Conservation (phyloP, 2,113 vertebrate species). For the Festucalex cinctus region DNA sequence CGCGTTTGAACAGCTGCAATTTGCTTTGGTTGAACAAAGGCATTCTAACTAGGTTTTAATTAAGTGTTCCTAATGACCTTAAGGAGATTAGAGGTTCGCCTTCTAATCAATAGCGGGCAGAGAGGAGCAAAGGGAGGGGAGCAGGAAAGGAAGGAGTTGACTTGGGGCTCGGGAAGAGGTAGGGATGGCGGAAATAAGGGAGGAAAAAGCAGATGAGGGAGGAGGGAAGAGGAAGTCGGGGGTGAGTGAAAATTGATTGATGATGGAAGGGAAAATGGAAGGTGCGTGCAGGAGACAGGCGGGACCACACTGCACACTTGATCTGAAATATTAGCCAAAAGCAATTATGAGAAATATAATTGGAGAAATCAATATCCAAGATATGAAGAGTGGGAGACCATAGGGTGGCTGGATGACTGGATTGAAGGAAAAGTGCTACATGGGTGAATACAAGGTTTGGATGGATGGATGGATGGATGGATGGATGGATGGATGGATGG, state of each 20-base stretch:
- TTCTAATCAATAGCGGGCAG: constrained; percentile 94
- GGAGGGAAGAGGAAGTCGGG: constrained; percentile 5
- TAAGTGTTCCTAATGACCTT: constrained; percentile 98
- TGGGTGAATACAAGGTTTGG: background rate
- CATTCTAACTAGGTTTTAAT: constrained; percentile 96
- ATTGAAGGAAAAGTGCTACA: background rate
- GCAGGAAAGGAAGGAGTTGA: constrained; percentile 52
- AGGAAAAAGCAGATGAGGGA: constrained; percentile 13
- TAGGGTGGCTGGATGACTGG: constrained; percentile 1
- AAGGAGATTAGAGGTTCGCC: constrained; percentile 94
- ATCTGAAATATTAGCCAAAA: constrained; percentile 8
- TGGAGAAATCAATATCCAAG: constrained; percentile 1
- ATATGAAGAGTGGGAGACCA: background rate
- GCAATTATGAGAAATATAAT: constrained; percentile 10
- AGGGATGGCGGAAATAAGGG: constrained; percentile 22
- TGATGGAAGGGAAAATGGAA: background rate
- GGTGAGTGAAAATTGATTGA: background rate
- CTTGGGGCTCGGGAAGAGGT: constrained; percentile 58
- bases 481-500: background rate
- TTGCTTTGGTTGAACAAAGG: constrained; percentile 75
- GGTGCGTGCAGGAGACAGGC: background rate
- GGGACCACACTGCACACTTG: background rate
- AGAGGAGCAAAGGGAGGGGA: constrained; percentile 72
- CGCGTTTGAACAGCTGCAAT: constrained; percentile 76
- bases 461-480: background rate